These are phyloP conservation scores for Amniataba percoides DNA, from an alignment of 2,797 vertebrate species.

Conservation along the genomic window DNA sequence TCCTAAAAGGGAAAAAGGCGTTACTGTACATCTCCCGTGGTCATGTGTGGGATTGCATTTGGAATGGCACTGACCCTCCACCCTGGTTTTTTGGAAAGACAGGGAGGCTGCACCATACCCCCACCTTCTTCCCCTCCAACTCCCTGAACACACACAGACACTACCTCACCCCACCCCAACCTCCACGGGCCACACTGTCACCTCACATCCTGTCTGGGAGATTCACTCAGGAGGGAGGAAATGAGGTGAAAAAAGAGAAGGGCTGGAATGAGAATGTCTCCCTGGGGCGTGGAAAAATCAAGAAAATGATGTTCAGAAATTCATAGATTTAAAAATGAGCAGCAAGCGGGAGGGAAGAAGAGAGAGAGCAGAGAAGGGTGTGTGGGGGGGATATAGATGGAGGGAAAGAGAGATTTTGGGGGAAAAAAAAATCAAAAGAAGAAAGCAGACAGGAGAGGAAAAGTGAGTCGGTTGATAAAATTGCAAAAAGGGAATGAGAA, in stretches of 20 bases:
- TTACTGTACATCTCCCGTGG: conserved; percentile 47
- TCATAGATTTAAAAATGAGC: conserved; percentile 89
- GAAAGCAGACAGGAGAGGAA: conserved; percentile 34
- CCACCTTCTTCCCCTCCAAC: conserved; percentile 6
- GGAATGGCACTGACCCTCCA: conserved; percentile 51
- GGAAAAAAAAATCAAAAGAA: conserved; percentile 7
- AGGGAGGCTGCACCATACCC: background rate
- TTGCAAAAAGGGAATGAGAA: conserved; percentile 26
- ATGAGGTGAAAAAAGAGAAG: conserved; percentile 81
- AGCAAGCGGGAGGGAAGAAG: conserved; percentile 68
- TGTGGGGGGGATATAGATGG: background rate
- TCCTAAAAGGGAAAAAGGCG: conserved; percentile 49
- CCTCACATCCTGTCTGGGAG: conserved; percentile 77
- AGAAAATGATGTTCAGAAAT: conserved; percentile 88
- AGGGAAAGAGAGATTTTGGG: conserved; percentile 22
- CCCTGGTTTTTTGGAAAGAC: conserved; percentile 17
- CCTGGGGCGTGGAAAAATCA: conserved; percentile 83
- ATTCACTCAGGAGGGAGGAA: conserved; percentile 80
- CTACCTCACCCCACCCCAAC: conserved; percentile 42
- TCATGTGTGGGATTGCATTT: conserved; percentile 66
- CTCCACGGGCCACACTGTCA: conserved; percentile 74
- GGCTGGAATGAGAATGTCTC: conserved; percentile 82
- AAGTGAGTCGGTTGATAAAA: conserved; percentile 24
- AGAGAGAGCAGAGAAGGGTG: conserved; percentile 18
- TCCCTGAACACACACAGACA: conserved; percentile 17